phyloP scores from a whole-genome alignment of 92 coral and sea anemone genomes.

The Epizoanthus rinbou region DNA sequence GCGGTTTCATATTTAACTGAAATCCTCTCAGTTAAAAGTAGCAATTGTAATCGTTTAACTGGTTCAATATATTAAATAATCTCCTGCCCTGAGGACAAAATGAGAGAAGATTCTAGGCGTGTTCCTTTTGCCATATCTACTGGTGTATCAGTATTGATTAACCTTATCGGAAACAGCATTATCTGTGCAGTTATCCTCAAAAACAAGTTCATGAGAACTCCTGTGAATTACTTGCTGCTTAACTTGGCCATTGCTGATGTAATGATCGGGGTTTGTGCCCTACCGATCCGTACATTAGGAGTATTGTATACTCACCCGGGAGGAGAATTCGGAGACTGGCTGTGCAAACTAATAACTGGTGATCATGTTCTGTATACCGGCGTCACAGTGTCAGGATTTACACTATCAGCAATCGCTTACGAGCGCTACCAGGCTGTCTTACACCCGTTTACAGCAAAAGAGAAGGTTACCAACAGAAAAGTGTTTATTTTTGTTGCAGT shows the following conservation, averaged over 20 bases:
- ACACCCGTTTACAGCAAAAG: conserved; percentile 32
- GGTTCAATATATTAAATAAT: too few species aligned
- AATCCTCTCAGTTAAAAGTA: too few species aligned
- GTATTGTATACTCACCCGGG: conserved; percentile 39
- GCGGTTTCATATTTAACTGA: too few species aligned
- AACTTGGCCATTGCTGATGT: conserved; percentile 62
- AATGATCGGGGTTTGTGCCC: conserved; percentile 39
- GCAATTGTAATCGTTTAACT: too few species aligned
- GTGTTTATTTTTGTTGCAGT: background rate
- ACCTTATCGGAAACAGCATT: conserved; percentile 54
- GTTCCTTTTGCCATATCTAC: conserved; percentile 4
- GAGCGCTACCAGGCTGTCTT: conserved; percentile 55
- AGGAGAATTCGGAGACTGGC: conserved; percentile 33
- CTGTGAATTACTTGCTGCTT: conserved; percentile 54
- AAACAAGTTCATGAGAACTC: conserved; percentile 51
- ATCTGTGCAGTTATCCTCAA: conserved; percentile 52
- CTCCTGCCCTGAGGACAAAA: too few species aligned
- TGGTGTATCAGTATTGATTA: conserved; percentile 30
- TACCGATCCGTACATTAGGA: conserved; percentile 38
- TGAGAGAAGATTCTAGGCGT: background rate
- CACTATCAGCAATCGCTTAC: conserved; percentile 37
- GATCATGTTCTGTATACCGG: conserved; percentile 52
- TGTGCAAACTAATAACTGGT: conserved; percentile 51
- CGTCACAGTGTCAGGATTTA: conserved; percentile 33
- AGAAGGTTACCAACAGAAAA: conserved; percentile 6